Conservation (phyloP, 2,113 vertebrate genomes). For the Hemichromis elongatus region DNA sequence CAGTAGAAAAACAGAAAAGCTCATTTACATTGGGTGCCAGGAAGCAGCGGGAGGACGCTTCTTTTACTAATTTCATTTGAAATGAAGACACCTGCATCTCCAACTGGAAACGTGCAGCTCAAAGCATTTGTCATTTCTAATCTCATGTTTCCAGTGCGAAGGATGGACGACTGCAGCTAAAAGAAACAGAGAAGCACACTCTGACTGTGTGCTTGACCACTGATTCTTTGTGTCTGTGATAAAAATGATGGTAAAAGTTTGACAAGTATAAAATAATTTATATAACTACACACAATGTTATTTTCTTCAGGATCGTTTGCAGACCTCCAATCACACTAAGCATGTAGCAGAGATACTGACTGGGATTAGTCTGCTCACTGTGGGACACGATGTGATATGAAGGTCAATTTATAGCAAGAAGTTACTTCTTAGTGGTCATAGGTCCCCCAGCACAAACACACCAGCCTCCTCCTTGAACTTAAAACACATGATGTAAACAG, state of each 20-base stretch:
- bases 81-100: conserved; percentile 65
- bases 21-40: conserved; percentile 44
- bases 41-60: conserved; percentile 30
- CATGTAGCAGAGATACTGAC: neutral
- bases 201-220: neutral
- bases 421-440: neutral
- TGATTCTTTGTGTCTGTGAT: neutral
- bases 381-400: too few relatives aligned
- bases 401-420: neutral
- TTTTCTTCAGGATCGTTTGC: neutral
- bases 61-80: conserved; percentile 25
- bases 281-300: neutral
- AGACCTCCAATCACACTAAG: neutral
- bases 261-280: neutral
- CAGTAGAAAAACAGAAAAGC: neutral
- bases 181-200: neutral
- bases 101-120: conserved; percentile 45
- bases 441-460: neutral
- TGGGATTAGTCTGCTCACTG: neutral
- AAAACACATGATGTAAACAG: too few relatives aligned
- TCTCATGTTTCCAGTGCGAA: conserved; percentile 27
- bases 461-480: too few relatives aligned
- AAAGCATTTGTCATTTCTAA: conserved; percentile 52
- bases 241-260: neutral
- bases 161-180: neutral